Conservation (phyloP, 2,888 invertebrate species). For the Epinotia brunnichana region DNA sequence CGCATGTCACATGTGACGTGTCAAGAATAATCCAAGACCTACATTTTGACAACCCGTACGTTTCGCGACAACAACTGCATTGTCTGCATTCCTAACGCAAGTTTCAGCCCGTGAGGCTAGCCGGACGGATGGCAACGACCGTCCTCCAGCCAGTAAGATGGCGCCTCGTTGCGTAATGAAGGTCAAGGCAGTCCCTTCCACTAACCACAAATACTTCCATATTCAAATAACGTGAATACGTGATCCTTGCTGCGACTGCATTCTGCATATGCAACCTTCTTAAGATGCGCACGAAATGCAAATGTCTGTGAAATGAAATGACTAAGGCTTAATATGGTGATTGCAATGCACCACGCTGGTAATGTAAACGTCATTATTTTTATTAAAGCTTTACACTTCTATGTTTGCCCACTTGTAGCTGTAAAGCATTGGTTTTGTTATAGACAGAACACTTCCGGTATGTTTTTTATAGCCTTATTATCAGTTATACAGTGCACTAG, state of each 20-base stretch:
- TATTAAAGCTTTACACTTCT: neutral
- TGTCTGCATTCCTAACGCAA: constrained; percentile 21
- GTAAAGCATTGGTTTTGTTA: too few species aligned
- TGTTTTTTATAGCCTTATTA: too few species aligned
- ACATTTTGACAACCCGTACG: constrained; percentile 2
- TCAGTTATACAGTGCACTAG: too few species aligned
- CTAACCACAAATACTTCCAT: neutral
- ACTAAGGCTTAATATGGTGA: constrained; percentile 3
- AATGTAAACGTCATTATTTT: constrained; percentile 6
- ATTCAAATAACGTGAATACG: constrained; percentile 20
- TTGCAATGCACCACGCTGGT: constrained; percentile 11
- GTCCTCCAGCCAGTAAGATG: constrained; percentile 48
- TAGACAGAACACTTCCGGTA: too few species aligned
- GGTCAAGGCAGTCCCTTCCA: constrained; percentile 52
- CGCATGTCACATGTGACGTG: neutral
- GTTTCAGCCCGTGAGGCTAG: neutral
- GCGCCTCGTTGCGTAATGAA: constrained; percentile 54
- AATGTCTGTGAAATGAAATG: constrained; percentile 10
- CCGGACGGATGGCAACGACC: constrained; percentile 48
- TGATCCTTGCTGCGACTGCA: constrained; percentile 6
- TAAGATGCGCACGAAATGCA: constrained; percentile 1
- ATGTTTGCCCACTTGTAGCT: too few species aligned
- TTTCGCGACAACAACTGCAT: constrained; percentile 7
- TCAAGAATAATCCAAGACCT: constrained; percentile 14
- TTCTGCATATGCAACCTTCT: constrained; percentile 3